Evolutionary conservation across 2,888 invertebrate genomes (phyloP), one percentile per base, ranked within the genome.

Genomic region (Agonopterix subpropinquella): DNA sequence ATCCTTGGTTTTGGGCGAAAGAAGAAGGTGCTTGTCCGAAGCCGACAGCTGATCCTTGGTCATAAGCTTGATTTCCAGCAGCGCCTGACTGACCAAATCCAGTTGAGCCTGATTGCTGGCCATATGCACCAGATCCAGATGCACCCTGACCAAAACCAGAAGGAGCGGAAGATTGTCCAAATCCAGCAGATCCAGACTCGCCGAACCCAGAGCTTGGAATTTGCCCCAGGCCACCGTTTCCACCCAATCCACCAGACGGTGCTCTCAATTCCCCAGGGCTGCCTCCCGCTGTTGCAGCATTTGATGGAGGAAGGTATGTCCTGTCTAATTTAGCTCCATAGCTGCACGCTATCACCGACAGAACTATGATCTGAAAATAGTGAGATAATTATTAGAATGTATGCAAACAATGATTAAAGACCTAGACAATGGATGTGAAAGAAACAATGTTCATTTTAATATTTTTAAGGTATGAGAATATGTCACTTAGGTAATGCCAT

Each of bases 321-420:
- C 85, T 73, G 59, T 88, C 88, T 57, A 88, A 63, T 56, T 87
- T 87, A 51, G 73, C 87, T 54, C 81, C 85, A 76, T 78, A 80
- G 65, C 80, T 70, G 63, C 64, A 79, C 47, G 83, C 83, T 73
- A 86, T 61, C 54, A 88, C 60, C 47, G 82, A 74, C 66, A 86
- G 55, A 51, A 86, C 62, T 62, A 87, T 61, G 53, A 87, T 56
- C 87, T 87, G 84, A 49, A 79, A 82, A 61, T 28, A 41, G 39
- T 39, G 28, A 28, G 28, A 28, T 28, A 28, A 28, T 28, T 28
- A 28, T 39, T 39, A 39, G n/a, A 39, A 39, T 39, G 39, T 39
- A n/a, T 39, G 39, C n/a, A 39, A 39, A 39, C 39, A 39, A n/a
- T 39, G 39, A 39, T 39, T 39, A 39, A n/a, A n/a, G 39, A 39